Evolutionary conservation across 2,797 vertebrate genomes (phyloP).

Genomic region (Momotus momota): DNA sequence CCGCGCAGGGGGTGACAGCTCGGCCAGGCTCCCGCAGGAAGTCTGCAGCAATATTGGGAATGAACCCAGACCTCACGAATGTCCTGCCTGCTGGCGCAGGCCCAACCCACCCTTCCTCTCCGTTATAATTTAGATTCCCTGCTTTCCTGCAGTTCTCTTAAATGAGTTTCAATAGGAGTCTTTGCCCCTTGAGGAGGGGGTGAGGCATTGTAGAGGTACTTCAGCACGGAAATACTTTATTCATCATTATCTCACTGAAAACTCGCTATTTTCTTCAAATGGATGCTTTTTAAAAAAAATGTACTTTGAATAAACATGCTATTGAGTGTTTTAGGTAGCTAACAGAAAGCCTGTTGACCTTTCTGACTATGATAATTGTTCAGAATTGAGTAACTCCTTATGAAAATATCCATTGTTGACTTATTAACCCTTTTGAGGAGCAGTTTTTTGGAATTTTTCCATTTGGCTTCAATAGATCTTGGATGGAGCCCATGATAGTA

Average conservation of each 20-base stretch:
- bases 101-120: neutral
- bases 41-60: neutral
- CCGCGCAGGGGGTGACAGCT: rapidly evolving
- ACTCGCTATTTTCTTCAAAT: neutral
- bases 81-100: neutral
- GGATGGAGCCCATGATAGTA: neutral
- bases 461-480: conserved; percentile 15
- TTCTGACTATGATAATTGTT: neutral
- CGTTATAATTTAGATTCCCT: neutral
- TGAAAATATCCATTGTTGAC: conserved; percentile 5
- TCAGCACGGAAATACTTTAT: neutral
- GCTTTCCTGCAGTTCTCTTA: neutral
- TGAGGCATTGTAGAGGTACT: neutral
- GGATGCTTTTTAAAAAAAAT: neutral
- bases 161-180: neutral
- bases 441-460: neutral
- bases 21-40: neutral
- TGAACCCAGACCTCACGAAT: neutral
- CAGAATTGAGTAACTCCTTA: neutral
- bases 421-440: conserved; percentile 47
- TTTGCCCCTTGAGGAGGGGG: neutral
- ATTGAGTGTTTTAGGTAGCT: neutral
- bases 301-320: neutral
- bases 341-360: conserved; percentile 22
- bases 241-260: neutral